Base-by-base conservation (phyloP, 2,888 invertebrate species). In the Leptodirus hochenwartii region DNA sequence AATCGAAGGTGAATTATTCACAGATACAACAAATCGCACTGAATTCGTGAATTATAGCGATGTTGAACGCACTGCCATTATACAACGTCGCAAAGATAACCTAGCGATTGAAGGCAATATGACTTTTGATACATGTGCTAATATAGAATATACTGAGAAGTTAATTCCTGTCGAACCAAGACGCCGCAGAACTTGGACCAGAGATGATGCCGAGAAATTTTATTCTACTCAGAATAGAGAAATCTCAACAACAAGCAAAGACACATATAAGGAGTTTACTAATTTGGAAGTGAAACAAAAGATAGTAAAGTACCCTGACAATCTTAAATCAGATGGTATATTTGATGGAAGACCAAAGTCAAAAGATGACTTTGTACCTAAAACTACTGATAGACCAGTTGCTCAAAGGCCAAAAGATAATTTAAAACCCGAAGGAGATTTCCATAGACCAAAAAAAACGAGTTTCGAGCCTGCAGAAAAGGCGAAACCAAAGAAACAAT, bases 151-250 rank as follows among this genome's bases (percentile, higher is more conserved):
- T 38, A 62, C 66, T 2, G 62, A 69, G 43, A 73, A 73, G 46
- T 51, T 52, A 11, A 53, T 61, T 5, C 56, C 60, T 10, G 50
- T 68, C n/a, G 64, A 66, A 42, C 62, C 66, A 33, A 49, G 56
- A 11, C 61, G 72, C 32, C 61, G 73, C 40, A 60, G 73, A 27
- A 73, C 75, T 1, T 75, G 73, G 68, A 73, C 72, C 0, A 74
- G 75, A 45, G 74, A 76, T 50, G 74, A 75, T 42, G 64, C 69
- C 12, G 72, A 77, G 38, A 75, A 72, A 46, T 69, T 74, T 39
- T 69, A 69, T 43, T 64, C 67, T 0, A 67, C 64, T 2, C 59
- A 66, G 39, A 51, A 59, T 29, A 61, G 64, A 44, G 59, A 59
- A 33, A 54, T 62, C 33, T 75, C 77, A 1, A 77, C 76, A 6